phyloP scores from a whole-genome alignment of 92 coral and sea anemone genomes.

The Anthopleura xanthogrammica region DNA sequence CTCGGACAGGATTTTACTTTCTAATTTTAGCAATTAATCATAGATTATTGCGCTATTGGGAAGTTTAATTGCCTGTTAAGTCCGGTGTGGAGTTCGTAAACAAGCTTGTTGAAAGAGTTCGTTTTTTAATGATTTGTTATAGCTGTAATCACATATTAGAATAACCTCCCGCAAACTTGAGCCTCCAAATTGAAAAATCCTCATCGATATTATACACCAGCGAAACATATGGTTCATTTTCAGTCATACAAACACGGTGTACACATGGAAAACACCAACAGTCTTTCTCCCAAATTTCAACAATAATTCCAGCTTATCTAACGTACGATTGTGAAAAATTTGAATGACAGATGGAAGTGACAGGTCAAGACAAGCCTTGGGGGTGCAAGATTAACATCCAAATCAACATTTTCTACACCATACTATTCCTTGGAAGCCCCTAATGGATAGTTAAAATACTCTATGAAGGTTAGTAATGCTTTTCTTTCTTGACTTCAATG shows the following conservation, averaged over 20 bases:
- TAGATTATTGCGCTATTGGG: conserved; percentile 27
- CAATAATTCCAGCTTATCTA: not conserved
- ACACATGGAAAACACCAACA: not conserved
- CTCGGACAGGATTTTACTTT: conserved; percentile 17
- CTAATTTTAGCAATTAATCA: conserved; percentile 35
- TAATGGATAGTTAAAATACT: not conserved
- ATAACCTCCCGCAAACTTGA: conserved; percentile 23
- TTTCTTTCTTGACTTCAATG: not conserved
- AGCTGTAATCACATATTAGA: conserved; percentile 13
- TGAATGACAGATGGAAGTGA: conserved; percentile 7
- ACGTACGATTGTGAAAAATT: not conserved
- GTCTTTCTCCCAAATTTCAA: not conserved
- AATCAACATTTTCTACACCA: not conserved
- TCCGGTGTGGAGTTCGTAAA: conserved; percentile 26
- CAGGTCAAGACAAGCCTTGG: conserved; percentile 12
- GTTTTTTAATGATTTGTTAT: conserved; percentile 22
- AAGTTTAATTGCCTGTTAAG: conserved; percentile 29
- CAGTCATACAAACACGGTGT: not conserved
- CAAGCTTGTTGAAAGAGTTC: conserved; percentile 14
- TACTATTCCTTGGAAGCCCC: not conserved
- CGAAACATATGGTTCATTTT: not conserved
- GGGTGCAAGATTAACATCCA: conserved; percentile 12
- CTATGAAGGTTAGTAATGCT: not conserved
- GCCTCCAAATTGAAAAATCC: not conserved
- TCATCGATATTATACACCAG: not conserved